Evolutionary conservation across 2,888 invertebrate genomes (phyloP).

Genomic region (Stenurella melanura): DNA sequence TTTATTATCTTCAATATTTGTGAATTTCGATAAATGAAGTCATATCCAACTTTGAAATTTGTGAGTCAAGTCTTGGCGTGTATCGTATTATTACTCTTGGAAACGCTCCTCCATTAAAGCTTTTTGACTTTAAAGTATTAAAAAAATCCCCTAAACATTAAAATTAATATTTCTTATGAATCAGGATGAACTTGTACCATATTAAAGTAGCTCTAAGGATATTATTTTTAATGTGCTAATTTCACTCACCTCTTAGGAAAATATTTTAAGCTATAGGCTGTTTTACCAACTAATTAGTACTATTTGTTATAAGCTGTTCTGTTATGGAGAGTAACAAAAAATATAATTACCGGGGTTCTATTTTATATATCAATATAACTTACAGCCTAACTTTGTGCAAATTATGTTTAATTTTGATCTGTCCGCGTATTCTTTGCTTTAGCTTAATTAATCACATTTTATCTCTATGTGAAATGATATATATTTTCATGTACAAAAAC

Average conservation of each 20-base stretch:
- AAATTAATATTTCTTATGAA: too few relatives aligned
- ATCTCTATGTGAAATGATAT: background rate
- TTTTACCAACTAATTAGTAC: background rate
- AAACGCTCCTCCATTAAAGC: too few relatives aligned
- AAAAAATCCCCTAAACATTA: too few relatives aligned
- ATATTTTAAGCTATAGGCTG: background rate
- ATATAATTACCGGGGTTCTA: background rate
- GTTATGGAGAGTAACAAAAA: background rate
- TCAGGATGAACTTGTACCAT: too few relatives aligned
- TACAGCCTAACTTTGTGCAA: conserved; percentile 6
- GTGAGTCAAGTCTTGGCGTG: too few relatives aligned
- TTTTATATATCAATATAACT: background rate
- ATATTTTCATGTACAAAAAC: background rate
- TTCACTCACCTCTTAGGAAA: background rate
- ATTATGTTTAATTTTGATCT: background rate
- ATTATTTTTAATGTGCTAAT: background rate
- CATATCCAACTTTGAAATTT: too few relatives aligned
- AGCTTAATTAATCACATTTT: background rate
- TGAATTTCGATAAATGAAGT: too few relatives aligned
- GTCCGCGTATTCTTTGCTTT: background rate
- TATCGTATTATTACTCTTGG: too few relatives aligned
- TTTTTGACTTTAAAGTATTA: too few relatives aligned
- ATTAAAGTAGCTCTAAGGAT: too few relatives aligned
- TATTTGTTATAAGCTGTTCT: background rate
- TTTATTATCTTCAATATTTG: too few relatives aligned